phyloP scores from a whole-genome alignment of 2,113 vertebrate genomes.

The Pelecanoides urinatrix region DNA sequence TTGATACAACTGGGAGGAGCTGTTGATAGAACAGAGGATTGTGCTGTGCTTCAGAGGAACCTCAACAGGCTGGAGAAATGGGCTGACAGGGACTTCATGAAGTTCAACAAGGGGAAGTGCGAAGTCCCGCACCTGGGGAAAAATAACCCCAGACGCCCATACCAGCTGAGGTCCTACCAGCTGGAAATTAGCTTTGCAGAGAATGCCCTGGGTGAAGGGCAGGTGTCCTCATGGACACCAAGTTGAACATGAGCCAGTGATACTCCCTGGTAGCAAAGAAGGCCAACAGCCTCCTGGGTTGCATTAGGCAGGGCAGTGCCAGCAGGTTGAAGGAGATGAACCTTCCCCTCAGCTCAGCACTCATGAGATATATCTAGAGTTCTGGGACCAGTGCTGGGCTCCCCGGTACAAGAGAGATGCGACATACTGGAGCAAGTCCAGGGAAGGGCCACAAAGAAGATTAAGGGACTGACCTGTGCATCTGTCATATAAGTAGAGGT shows the following conservation, averaged over 20 bases:
- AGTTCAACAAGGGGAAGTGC: not conserved
- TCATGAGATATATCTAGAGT: not conserved
- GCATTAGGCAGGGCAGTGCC: not conserved
- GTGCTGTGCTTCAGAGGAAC: not conserved
- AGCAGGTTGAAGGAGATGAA: not conserved
- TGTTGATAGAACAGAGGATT: not conserved
- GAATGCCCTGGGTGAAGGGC: too few species aligned
- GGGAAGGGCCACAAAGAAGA: not conserved
- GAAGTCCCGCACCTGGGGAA: not conserved
- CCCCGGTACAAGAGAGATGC: too few species aligned
- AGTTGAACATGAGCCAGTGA: not conserved
- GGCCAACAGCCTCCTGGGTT: not conserved
- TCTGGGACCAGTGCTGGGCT: not conserved
- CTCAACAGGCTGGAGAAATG: not conserved
- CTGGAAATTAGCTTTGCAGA: not conserved
- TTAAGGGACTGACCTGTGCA: not conserved
- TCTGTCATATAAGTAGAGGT: not conserved
- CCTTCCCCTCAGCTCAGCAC: not conserved
- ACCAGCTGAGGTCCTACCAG: not conserved
- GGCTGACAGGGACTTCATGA: not conserved
- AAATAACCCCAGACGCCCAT: not conserved
- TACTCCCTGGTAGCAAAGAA: not conserved
- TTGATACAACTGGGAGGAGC: not conserved
- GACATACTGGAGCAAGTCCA: not conserved
- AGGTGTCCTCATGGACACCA: not conserved